Base-by-base conservation (phyloP, 2,888 invertebrate genomes). In the Blera fallax region DNA sequence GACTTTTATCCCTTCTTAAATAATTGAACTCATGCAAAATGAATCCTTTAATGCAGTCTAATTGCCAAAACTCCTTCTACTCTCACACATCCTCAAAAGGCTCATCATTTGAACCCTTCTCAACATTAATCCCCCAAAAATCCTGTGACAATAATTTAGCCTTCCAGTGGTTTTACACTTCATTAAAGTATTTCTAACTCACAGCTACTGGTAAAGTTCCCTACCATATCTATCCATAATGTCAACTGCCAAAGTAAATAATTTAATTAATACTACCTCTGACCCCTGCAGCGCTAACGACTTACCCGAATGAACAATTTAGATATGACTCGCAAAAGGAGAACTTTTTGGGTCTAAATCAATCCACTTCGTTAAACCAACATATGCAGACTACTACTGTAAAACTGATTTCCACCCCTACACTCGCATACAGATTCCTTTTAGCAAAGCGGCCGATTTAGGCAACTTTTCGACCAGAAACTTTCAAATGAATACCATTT, bases 261-360 rank as follows among this genome's bases (percentile, higher is more conserved):
- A 81, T 69, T 81, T 48, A 56, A 76, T 76, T 81, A 69, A 56
- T 74, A 64, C 64, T 52, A 34, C 54, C 43, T 8, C 62, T 7
- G 21, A 8, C 32, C n/a, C 14, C 21, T 7, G 40, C 14, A 40
- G 29, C 40, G 16, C n/a, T 52, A 24, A 21, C 50, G 34, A 52
- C 34, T 58, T 21, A n/a, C 48, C 18, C 14, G 34, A n/a, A 50
- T 32, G 24, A 52, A 52, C 37, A 69, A 43, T 43, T 54, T 18
- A 29, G 50, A 48, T 34, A 40, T 65, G 40, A 65, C 27, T 50
- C 32, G 50, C 14, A 34, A 50, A 11, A 37, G 52, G 16, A 52
- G 4, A 70, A 70, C 70, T 70, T 58, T 70, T 56, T 21, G 40
- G 24, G 10, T 18, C 40, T 54, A 43, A 69, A 69, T 54, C 69